phyloP scores from a whole-genome alignment of 2,888 invertebrate genomes.

The Exephanes ischioxanthus region DNA sequence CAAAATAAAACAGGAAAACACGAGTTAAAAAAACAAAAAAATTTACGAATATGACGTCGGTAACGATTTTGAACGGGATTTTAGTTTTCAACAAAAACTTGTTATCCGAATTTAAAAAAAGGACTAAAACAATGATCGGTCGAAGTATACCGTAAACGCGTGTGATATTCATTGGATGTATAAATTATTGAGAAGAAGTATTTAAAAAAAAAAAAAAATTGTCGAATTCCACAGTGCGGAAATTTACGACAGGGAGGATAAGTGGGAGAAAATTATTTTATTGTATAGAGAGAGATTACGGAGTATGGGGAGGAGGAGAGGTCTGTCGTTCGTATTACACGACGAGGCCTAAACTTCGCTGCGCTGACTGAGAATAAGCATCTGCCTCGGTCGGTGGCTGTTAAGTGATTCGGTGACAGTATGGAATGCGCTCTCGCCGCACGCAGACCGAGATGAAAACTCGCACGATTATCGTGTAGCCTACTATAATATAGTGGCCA shows the following conservation, averaged over 20 bases:
- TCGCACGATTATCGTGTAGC: conserved; percentile 54
- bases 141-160: conserved; percentile 23
- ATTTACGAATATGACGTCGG: conserved; percentile 3
- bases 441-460: conserved; percentile 49
- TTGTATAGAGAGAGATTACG: conserved; percentile 32
- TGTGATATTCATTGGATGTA: conserved; percentile 61
- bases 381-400: conserved; percentile 42
- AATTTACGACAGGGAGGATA: conserved; percentile 5
- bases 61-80: conserved; percentile 3
- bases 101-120: background rate
- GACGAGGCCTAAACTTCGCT: conserved; percentile 21
- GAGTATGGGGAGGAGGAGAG: conserved; percentile 30
- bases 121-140: background rate
- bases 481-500: conserved; percentile 24
- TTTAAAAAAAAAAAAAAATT: conserved; percentile 12
- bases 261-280: conserved; percentile 50
- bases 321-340: conserved; percentile 48
- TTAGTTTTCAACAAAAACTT: background rate
- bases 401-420: conserved; percentile 70
- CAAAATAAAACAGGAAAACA: conserved; percentile 12
- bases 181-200: conserved; percentile 38
- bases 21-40: background rate
- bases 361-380: conserved; percentile 41
- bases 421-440: conserved; percentile 67
- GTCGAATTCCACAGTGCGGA: conserved; percentile 25